A percentile compares a stretch with the other conserved stretches of the same genome.
These are phyloP conservation scores for Heptranchias perlo DNA, from an alignment of 2,113 vertebrate genomes.

Conservation along the genomic window DNA sequence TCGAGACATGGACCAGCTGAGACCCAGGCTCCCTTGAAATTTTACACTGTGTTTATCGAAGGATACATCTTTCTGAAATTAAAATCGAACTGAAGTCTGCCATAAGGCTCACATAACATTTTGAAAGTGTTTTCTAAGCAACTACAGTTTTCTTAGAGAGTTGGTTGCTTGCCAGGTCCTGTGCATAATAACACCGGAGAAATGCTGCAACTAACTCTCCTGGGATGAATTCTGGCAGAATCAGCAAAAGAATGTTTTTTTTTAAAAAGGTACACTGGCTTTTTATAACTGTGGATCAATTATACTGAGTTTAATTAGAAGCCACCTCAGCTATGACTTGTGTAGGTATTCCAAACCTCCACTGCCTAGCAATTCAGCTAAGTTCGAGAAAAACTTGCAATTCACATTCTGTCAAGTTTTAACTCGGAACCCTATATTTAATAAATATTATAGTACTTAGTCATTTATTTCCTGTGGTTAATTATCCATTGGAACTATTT, in stretches of 20 bases:
- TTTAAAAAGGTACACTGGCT: neutral
- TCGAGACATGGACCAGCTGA: neutral
- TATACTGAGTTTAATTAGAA: neutral
- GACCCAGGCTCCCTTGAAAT: neutral
- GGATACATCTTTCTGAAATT: neutral
- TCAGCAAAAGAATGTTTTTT: conserved; percentile 6
- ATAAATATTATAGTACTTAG: conserved; percentile 12
- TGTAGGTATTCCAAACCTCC: neutral
- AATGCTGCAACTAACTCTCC: neutral
- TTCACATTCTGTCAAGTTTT: neutral
- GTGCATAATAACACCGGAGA: neutral
- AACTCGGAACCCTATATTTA: neutral
- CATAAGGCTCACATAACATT: neutral
- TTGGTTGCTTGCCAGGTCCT: neutral
- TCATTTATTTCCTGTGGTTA: neutral
- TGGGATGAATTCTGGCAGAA: neutral
- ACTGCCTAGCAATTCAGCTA: neutral
- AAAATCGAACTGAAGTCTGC: neutral
- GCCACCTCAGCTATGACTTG: neutral
- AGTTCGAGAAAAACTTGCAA: neutral
- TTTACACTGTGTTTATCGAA: neutral
- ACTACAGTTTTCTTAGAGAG: neutral
- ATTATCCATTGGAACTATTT: neutral
- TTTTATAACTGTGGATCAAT: neutral
- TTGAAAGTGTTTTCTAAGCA: neutral